A percentile compares a stretch with the other conserved stretches of the same genome.
phyloP scores from a whole-genome alignment of 2,888 invertebrate species.

The Ennomos erosarius region DNA sequence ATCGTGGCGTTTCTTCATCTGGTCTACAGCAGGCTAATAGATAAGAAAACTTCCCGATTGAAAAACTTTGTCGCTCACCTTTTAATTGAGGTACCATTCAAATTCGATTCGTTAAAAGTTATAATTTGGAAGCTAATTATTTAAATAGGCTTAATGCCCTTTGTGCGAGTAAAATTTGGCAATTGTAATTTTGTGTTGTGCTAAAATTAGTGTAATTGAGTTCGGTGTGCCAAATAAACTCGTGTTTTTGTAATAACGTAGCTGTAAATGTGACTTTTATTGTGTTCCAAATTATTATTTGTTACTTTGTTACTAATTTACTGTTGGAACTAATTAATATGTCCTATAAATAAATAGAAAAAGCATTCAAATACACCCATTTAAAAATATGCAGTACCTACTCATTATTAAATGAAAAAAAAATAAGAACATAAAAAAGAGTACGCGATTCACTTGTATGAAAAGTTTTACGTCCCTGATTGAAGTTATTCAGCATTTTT shows the following conservation, averaged over 20 bases:
- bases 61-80: constrained; percentile 44
- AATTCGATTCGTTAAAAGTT: constrained; percentile 24
- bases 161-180: constrained; percentile 20
- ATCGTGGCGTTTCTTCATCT: constrained; percentile 54
- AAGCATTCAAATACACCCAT: too few species aligned
- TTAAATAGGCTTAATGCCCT: constrained; percentile 12
- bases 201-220: constrained; percentile 11
- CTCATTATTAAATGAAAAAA: too few species aligned
- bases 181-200: constrained; percentile 14
- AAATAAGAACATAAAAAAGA: too few species aligned
- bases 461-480: too few species aligned
- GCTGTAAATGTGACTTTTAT: too few species aligned
- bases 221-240: neutral
- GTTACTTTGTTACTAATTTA: too few species aligned
- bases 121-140: constrained; percentile 17
- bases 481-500: too few species aligned
- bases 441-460: too few species aligned
- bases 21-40: constrained; percentile 59
- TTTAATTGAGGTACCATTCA: constrained; percentile 37
- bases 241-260: too few species aligned
- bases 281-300: neutral
- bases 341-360: neutral
- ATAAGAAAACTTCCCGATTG: constrained; percentile 65
- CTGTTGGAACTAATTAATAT: neutral
- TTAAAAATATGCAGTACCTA: too few species aligned